These are phyloP conservation scores for Cydia fagiglandana DNA, from an alignment of 1,140 invertebrate species.

Conservation along the genomic window DNA sequence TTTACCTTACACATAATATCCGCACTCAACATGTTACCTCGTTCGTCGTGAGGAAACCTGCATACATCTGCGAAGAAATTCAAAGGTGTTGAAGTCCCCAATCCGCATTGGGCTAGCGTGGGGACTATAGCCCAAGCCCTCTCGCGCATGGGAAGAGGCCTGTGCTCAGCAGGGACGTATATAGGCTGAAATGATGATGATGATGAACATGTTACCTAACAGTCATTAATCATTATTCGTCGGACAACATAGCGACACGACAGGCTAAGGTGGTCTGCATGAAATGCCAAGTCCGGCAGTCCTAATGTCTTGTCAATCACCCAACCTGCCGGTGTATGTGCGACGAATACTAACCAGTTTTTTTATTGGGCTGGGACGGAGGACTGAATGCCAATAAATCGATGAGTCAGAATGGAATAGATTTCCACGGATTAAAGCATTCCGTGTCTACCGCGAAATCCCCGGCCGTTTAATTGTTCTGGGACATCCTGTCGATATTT, in stretches of 20 bases:
- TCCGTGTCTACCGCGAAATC: neutral
- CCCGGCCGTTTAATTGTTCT: conserved; percentile 8
- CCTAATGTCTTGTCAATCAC: conserved; percentile 30
- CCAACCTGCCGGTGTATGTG: neutral
- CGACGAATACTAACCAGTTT: conserved; percentile 15
- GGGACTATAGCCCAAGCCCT: too few species aligned
- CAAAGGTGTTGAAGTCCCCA: too few species aligned
- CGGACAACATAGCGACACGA: conserved; percentile 12
- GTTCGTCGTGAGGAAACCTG: too few species aligned
- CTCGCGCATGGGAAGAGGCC: too few species aligned
- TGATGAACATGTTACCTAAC: conserved; percentile 5
- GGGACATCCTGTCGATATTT: conserved; percentile 1
- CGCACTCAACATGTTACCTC: neutral
- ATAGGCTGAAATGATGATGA: too few species aligned
- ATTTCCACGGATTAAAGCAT: conserved; percentile 25
- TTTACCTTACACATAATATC: neutral
- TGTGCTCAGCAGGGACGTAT: too few species aligned
- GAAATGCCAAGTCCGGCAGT: neutral
- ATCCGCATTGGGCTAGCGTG: too few species aligned
- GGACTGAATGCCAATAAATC: conserved; percentile 23
- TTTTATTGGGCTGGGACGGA: neutral
- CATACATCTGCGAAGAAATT: too few species aligned
- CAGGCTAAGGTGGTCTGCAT: conserved; percentile 27
- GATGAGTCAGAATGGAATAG: conserved; percentile 24
- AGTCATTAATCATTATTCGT: conserved; percentile 16